Evolutionary conservation across 1,140 invertebrate species (phyloP).

Genomic region (Drosophila auraria): DNA sequence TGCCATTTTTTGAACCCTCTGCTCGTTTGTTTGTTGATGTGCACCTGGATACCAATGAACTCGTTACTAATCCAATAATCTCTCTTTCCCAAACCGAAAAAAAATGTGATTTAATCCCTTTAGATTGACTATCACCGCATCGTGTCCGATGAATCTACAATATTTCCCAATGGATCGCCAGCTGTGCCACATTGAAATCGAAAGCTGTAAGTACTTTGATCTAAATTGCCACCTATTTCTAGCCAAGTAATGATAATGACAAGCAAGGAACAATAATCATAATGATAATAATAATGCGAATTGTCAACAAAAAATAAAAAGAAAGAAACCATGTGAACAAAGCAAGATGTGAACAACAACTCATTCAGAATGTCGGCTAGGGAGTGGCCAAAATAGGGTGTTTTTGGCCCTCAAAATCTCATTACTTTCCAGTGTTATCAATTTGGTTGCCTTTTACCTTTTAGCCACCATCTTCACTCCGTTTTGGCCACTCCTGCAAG

Average conservation of each 20-base stretch:
- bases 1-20: conserved; percentile 44
- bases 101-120: conserved; percentile 23
- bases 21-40: conserved; percentile 63
- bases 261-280: conserved; percentile 28
- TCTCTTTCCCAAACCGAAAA: conserved; percentile 30
- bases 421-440: conserved; percentile 21
- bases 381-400: conserved; percentile 61
- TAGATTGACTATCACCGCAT: conserved; percentile 98
- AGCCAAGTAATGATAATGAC: conserved; percentile 22
- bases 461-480: conserved; percentile 45
- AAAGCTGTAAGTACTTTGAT: conserved; percentile 96
- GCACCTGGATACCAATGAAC: conserved; percentile 10
- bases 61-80: conserved; percentile 55
- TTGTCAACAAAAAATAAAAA: conserved; percentile 32
- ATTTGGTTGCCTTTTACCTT: conserved; percentile 24
- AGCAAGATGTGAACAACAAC: conserved; percentile 56
- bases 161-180: conserved; percentile 99
- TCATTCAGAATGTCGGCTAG: conserved; percentile 75
- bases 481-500: conserved; percentile 54
- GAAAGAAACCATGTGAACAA: conserved; percentile 43
- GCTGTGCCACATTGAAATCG: conserved; percentile 98
- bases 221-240: conserved; percentile 23
- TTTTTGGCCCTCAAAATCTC: conserved; percentile 23
- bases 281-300: conserved; percentile 28
- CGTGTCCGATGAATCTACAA: conserved; percentile 98